These are phyloP conservation scores for Tuta absoluta DNA, from an alignment of 2,888 invertebrate species.

Conservation along the genomic window DNA sequence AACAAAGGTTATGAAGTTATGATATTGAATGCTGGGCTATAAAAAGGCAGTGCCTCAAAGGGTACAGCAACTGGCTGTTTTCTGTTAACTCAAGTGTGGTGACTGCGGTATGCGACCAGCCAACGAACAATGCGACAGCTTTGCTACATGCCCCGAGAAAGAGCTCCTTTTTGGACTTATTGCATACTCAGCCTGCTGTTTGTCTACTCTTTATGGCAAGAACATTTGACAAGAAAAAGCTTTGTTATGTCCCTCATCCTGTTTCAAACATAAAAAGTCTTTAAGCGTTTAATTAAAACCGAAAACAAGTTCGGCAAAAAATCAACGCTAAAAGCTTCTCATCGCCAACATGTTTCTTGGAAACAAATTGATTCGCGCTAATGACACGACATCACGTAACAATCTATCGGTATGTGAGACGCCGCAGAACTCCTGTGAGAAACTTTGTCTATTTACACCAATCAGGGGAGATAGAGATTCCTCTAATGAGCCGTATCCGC, in stretches of 20 bases:
- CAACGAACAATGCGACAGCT: slow-evolving; percentile 40
- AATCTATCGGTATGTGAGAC: slow-evolving; percentile 49
- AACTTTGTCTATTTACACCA: slow-evolving; percentile 52
- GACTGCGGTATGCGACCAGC: slow-evolving; percentile 37
- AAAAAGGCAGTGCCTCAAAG: slow-evolving; percentile 40
- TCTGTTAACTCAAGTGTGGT: slow-evolving; percentile 63
- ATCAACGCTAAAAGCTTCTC: slow-evolving; percentile 28
- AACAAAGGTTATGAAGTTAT: slow-evolving; percentile 51
- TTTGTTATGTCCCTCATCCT: slow-evolving; percentile 8
- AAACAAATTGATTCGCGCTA: slow-evolving; percentile 51
- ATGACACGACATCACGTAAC: slow-evolving; percentile 49
- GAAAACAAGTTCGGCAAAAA: slow-evolving; percentile 26
- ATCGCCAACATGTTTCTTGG: slow-evolving; percentile 36
- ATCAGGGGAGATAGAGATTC: slow-evolving; percentile 60
- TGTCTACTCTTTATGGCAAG: slow-evolving; percentile 17
- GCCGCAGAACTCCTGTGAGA: slow-evolving; percentile 40
- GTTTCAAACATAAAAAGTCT: neutral
- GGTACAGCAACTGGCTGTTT: slow-evolving; percentile 31
- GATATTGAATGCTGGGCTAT: slow-evolving; percentile 38
- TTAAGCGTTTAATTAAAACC: slow-evolving; percentile 4
- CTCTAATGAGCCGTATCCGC: slow-evolving; percentile 75
- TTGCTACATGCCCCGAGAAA: slow-evolving; percentile 10
- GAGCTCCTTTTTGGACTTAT: slow-evolving; percentile 25
- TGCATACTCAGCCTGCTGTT: slow-evolving; percentile 9
- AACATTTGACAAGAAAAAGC: slow-evolving; percentile 11